Evolutionary conservation across 1,140 invertebrate species (phyloP).

Genomic region (Battus philenor): DNA sequence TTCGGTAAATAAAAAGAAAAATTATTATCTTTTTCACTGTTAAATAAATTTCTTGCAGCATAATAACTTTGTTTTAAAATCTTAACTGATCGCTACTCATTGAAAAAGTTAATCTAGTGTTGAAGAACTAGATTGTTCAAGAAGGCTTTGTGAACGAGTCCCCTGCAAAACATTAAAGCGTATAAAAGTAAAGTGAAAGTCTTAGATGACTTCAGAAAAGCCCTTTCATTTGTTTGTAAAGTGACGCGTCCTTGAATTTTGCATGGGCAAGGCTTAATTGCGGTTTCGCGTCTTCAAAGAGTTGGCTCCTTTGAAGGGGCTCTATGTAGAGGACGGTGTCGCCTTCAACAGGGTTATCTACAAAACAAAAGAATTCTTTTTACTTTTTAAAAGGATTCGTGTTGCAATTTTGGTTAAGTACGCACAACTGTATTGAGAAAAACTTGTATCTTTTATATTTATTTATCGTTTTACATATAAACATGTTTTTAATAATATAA

Average conservation of each 20-base stretch:
- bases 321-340: slow-evolving; percentile 15
- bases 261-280: slow-evolving; percentile 64
- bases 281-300: slow-evolving; percentile 66
- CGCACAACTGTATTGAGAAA: no score
- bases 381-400: slow-evolving; percentile 26
- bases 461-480: no score
- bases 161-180: slow-evolving; percentile 5
- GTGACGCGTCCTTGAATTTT: slow-evolving; percentile 62
- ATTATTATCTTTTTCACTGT: no score
- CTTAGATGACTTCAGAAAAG: slow-evolving; percentile 39
- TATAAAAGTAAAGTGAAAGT: slow-evolving; percentile 43
- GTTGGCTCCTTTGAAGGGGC: slow-evolving; percentile 51
- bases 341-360: slow-evolving; percentile 18
- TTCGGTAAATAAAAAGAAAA: no score
- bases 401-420: no score
- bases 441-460: no score
- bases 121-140: no score
- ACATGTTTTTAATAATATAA: no score
- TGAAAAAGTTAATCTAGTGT: not conserved
- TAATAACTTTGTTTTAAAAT: no score
- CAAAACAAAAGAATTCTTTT: slow-evolving; percentile 52
- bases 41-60: no score
- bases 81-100: not conserved
- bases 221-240: slow-evolving; percentile 46
- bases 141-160: no score